phyloP scores from a whole-genome alignment of 2,113 vertebrate species.

The Gambusia holbrooki region DNA sequence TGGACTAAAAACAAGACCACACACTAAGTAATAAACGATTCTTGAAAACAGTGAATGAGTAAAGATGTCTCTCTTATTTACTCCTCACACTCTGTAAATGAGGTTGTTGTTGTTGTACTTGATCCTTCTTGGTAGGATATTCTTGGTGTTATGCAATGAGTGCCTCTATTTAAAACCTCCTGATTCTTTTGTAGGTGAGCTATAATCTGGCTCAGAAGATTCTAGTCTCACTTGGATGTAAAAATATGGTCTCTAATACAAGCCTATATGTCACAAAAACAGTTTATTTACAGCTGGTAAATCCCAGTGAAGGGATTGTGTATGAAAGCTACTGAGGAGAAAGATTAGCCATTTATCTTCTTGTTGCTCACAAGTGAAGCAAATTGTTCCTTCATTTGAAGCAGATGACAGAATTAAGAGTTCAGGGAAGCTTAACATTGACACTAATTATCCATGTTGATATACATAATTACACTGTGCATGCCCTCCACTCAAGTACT shows the following conservation, averaged over 20 bases:
- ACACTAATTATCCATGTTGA: slow-evolving; percentile 21
- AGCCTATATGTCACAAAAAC: not conserved
- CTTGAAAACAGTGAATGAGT: not conserved
- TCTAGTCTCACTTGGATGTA: slow-evolving; percentile 26
- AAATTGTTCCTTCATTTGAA: not conserved
- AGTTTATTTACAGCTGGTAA: not conserved
- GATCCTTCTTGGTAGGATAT: slow-evolving; percentile 35
- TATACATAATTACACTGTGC: slow-evolving; percentile 28
- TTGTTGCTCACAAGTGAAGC: not conserved
- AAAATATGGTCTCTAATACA: slow-evolving; percentile 27
- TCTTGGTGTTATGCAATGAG: slow-evolving; percentile 34
- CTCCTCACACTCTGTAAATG: slow-evolving; percentile 14
- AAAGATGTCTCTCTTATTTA: not conserved
- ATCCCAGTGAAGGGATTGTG: not conserved
- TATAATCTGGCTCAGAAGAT: slow-evolving; percentile 45
- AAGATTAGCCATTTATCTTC: not conserved
- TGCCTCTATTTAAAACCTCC: slow-evolving; percentile 48
- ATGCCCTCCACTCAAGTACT: slow-evolving; percentile 4
- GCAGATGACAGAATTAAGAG: slow-evolving; percentile 15
- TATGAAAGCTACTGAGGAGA: not conserved
- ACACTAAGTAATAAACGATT: not conserved
- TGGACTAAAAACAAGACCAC: not conserved
- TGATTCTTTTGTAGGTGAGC: slow-evolving; percentile 1
- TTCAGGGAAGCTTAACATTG: not conserved
- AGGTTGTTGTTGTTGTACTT: slow-evolving; percentile 12